Percentiles rank a stretch among this genome's conserved stretches.
Conservation (phyloP, 1,140 invertebrate species). For the Drosophila pruinosa region DNA sequence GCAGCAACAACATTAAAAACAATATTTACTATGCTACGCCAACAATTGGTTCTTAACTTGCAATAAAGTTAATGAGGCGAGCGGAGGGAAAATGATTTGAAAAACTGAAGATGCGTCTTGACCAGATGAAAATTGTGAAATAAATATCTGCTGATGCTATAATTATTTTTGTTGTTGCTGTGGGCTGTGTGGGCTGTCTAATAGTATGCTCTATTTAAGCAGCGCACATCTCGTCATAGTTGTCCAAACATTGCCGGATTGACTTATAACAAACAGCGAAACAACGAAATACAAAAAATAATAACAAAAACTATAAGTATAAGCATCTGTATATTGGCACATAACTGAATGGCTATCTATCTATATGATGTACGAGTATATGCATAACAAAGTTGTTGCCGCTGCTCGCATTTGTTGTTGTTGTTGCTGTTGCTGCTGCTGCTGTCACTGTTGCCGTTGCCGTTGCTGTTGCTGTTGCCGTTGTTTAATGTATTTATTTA, state of each 20-base stretch:
- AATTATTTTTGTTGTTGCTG: constrained; percentile 12
- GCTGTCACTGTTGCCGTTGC: constrained; percentile 32
- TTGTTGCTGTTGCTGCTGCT: constrained; percentile 27
- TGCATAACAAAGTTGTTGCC: constrained; percentile 50
- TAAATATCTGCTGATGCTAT: constrained; percentile 29
- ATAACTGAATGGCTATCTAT: constrained; percentile 42
- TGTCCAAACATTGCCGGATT: constrained; percentile 63
- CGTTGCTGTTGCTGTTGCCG: constrained; percentile 31
- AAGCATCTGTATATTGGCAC: constrained; percentile 60
- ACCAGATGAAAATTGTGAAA: constrained; percentile 57
- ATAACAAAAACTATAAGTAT: constrained; percentile 42
- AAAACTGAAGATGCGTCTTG: constrained; percentile 8
- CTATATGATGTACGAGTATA: constrained; percentile 20
- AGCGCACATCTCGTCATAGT: constrained; percentile 38
- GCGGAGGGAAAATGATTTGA: background rate
- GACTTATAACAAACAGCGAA: constrained; percentile 12
- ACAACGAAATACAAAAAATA: background rate
- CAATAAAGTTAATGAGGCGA: constrained; percentile 31
- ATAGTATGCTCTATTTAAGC: constrained; percentile 49
- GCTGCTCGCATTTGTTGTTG: constrained; percentile 60
- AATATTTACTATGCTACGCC: constrained; percentile 24
- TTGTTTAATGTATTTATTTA: constrained; percentile 65
- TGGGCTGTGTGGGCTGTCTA: constrained; percentile 44
- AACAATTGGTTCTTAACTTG: constrained; percentile 19
- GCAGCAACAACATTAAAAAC: constrained; percentile 29